phyloP scores from a whole-genome alignment of 2,113 vertebrate species.

The Saguinus midas region DNA sequence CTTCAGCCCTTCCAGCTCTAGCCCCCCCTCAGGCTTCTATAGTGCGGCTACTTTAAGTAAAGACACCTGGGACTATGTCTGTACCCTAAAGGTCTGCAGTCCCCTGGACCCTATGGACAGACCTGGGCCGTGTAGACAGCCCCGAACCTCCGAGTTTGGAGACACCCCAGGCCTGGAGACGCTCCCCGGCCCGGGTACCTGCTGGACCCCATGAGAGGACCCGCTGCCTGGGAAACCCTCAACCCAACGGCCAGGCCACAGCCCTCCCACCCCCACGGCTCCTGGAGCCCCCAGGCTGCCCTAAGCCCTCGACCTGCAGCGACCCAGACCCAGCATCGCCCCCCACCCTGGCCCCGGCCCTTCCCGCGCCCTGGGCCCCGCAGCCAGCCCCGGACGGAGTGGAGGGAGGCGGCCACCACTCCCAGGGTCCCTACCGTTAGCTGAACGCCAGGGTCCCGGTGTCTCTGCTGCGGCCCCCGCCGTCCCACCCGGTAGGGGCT shows the following conservation, averaged over 20 bases:
- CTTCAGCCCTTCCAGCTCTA: fast-evolving
- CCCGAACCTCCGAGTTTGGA: too few species aligned
- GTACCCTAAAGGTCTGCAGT: too few species aligned
- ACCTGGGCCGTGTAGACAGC: neutral
- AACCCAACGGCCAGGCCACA: fast-evolving
- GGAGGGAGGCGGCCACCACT: slow-evolving; percentile 34
- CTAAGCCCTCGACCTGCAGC: fast-evolving
- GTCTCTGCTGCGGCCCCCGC: slow-evolving; percentile 78
- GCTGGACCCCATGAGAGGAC: fast-evolving
- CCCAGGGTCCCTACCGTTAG: slow-evolving; percentile 83
- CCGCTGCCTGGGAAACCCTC: neutral
- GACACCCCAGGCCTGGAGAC: neutral
- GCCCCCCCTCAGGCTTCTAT: too few species aligned
- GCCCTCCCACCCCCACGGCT: fast-evolving
- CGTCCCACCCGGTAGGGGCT: slow-evolving; percentile 84
- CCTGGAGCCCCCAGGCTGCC: neutral
- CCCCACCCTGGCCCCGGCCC: neutral
- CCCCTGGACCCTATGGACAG: neutral
- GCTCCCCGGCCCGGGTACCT: neutral
- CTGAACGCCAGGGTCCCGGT: slow-evolving; percentile 78
- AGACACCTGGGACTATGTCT: neutral
- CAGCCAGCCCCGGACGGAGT: neutral
- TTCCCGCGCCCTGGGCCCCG: neutral
- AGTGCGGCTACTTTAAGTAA: neutral
- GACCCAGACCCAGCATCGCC: fast-evolving